Evolutionary conservation across 2,113 vertebrate species (phyloP).

Genomic region (Malaclemys terrapin): DNA sequence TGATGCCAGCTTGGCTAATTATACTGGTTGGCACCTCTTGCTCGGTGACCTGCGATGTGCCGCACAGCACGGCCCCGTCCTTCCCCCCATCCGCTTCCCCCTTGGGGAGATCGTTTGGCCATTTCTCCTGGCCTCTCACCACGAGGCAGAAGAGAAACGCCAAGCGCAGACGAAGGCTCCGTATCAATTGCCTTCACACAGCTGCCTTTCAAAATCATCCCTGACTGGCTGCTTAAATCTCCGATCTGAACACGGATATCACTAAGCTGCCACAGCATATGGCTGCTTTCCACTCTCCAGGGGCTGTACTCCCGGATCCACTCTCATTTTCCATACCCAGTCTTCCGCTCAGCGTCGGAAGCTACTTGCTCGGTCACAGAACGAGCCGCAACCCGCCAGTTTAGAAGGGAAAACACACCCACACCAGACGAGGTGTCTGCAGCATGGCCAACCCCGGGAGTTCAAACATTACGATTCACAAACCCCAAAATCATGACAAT

Average conservation of each 20-base stretch:
- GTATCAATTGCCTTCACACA: background rate
- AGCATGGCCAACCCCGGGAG: rapidly evolving
- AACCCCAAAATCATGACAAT: background rate
- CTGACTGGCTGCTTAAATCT: background rate
- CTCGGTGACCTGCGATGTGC: background rate
- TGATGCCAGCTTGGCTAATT: background rate
- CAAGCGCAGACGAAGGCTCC: background rate
- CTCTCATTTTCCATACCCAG: too few relatives aligned
- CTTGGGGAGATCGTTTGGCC: background rate
- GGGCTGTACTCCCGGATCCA: background rate
- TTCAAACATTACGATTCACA: background rate
- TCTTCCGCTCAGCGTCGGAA: too few relatives aligned
- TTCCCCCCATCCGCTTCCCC: background rate
- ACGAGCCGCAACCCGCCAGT: too few relatives aligned
- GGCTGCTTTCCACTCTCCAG: background rate
- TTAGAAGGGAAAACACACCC: too few relatives aligned
- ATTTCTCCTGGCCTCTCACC: background rate
- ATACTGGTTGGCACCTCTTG: background rate
- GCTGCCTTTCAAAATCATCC: background rate
- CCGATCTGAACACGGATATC: background rate
- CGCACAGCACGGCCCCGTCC: background rate
- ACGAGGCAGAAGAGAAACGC: background rate
- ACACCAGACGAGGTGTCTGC: background rate
- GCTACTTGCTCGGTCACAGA: too few relatives aligned
- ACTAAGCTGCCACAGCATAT: background rate